phyloP scores from a whole-genome alignment of 2,888 invertebrate genomes.

The Eupithecia insigniata region DNA sequence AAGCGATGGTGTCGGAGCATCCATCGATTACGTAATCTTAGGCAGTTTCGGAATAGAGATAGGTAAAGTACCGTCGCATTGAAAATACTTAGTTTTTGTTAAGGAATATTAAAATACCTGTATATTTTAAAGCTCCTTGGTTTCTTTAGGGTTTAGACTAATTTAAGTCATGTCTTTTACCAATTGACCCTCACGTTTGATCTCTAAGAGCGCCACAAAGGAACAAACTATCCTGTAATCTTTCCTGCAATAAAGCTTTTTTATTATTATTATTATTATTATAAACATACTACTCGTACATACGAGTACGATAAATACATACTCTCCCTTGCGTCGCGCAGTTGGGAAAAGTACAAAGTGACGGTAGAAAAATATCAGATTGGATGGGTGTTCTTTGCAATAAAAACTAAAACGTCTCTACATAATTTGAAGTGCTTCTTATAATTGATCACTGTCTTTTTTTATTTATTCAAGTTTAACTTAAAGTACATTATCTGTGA shows the following conservation, averaged over 20 bases:
- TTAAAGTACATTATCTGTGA: not conserved
- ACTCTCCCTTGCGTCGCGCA: no score
- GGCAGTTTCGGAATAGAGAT: slow-evolving; percentile 55
- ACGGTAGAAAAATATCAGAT: not conserved
- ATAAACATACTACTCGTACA: no score
- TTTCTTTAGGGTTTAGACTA: not conserved
- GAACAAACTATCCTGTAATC: no score
- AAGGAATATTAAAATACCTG: no score
- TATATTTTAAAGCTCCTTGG: not conserved
- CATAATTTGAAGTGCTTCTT: not conserved
- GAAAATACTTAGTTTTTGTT: slow-evolving; percentile 51
- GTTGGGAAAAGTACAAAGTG: not conserved
- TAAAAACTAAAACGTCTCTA: not conserved
- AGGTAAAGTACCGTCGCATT: slow-evolving; percentile 49
- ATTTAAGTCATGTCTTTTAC: not conserved
- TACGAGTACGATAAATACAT: no score
- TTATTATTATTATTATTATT: no score
- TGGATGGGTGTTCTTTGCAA: not conserved
- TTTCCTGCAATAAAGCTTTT: no score
- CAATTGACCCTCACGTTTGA: not conserved
- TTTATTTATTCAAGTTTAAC: not conserved
- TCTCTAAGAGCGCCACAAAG: no score
- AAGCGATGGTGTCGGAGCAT: slow-evolving; percentile 50
- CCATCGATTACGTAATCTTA: slow-evolving; percentile 54
- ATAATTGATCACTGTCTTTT: not conserved